phyloP scores from a whole-genome alignment of 2,797 vertebrate genomes.

The Brachyrhaphis roseni region DNA sequence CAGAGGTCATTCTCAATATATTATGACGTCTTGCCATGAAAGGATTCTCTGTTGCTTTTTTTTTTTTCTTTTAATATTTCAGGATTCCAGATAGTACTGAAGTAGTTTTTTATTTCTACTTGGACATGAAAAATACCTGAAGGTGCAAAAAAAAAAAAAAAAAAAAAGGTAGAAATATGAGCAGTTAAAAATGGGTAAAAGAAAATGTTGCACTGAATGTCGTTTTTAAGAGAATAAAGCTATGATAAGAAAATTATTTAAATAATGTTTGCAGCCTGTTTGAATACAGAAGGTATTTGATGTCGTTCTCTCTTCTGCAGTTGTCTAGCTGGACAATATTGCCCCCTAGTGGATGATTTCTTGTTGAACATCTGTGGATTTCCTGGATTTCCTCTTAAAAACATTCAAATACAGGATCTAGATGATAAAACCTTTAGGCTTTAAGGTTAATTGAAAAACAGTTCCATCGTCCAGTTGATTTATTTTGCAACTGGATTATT shows the following conservation, averaged over 20 bases:
- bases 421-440: slow-evolving; percentile 24
- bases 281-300: neutral
- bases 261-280: slow-evolving; percentile 33
- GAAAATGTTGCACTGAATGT: neutral
- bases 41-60: neutral
- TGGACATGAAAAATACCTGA: neutral
- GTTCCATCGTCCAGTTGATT: neutral
- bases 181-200: neutral
- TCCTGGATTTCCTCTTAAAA: neutral
- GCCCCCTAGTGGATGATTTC: slow-evolving; percentile 50
- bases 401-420: slow-evolving; percentile 22
- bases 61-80: neutral
- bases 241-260: neutral
- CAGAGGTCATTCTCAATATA: slow-evolving; percentile 8
- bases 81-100: neutral
- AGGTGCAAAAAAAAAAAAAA: neutral
- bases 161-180: neutral
- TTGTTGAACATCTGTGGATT: neutral
- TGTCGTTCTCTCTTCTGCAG: neutral
- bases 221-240: neutral
- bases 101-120: neutral
- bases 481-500: neutral
- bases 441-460: neutral
- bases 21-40: neutral
- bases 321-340: slow-evolving; percentile 20